Conservation (phyloP, 1,140 invertebrate species). For the Fopius arisanus region DNA sequence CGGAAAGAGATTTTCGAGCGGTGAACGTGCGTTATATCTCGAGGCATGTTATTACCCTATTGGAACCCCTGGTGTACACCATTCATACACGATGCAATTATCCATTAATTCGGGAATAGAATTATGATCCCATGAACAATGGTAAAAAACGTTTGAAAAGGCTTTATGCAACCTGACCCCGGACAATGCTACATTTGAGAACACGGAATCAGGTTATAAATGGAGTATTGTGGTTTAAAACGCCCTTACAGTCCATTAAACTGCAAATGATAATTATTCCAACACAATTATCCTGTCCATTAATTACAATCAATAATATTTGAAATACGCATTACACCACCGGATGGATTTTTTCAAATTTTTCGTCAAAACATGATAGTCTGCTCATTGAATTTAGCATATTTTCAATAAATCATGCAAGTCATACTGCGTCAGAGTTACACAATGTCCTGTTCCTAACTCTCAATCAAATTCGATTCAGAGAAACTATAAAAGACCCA, state of each 20-base stretch:
- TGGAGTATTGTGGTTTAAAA: not conserved
- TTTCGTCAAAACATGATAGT: not conserved
- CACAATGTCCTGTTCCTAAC: slow-evolving; percentile 36
- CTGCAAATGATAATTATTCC: not conserved
- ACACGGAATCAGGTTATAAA: slow-evolving; percentile 4
- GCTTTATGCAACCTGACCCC: not conserved
- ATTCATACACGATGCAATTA: too few species aligned
- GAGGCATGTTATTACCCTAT: too few species aligned
- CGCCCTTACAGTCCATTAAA: not conserved
- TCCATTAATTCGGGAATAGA: not conserved
- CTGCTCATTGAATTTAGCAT: not conserved
- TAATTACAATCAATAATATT: not conserved
- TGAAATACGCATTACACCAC: not conserved
- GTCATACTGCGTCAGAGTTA: slow-evolving; percentile 28
- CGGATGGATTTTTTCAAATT: not conserved
- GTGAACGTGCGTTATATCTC: too few species aligned
- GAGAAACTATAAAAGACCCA: slow-evolving; percentile 37
- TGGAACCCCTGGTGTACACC: too few species aligned
- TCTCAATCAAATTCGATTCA: slow-evolving; percentile 12
- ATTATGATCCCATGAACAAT: not conserved
- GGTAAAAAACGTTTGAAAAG: not conserved
- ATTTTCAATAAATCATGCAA: slow-evolving; percentile 15
- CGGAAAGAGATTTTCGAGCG: too few species aligned
- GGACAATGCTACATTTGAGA: not conserved
- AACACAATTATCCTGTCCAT: not conserved